Percentiles rank a stretch among this genome's conserved stretches.
These are phyloP conservation scores for Cotesia vestalis DNA, from an alignment of 1,140 invertebrate species.

Conservation along the genomic window DNA sequence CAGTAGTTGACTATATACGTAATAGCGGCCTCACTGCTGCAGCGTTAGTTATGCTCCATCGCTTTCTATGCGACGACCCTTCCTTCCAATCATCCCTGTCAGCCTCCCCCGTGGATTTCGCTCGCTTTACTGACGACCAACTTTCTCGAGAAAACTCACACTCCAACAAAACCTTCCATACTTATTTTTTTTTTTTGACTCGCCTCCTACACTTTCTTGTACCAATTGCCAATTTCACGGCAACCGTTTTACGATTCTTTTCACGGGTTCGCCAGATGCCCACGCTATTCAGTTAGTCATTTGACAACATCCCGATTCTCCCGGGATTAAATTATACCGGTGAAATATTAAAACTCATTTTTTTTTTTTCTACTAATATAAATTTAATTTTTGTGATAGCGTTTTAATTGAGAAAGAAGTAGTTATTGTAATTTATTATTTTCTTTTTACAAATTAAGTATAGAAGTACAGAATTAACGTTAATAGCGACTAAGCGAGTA, in stretches of 20 bases:
- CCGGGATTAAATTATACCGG: too few species aligned
- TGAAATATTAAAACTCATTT: too few species aligned
- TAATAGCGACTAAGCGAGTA: too few species aligned
- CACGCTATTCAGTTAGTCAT: slow-evolving; percentile 5
- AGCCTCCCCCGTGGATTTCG: slow-evolving; percentile 8
- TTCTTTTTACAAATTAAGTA: too few species aligned
- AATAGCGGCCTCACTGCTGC: not conserved
- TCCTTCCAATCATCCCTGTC: slow-evolving; percentile 14
- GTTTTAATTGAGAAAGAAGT: too few species aligned
- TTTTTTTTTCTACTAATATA: too few species aligned
- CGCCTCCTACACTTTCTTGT: not conserved
- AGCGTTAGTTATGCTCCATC: slow-evolving; percentile 27
- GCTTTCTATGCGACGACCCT: slow-evolving; percentile 10
- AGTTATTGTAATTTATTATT: too few species aligned
- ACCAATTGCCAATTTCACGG: slow-evolving; percentile 20
- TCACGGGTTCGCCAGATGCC: slow-evolving; percentile 8
- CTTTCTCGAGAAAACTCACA: slow-evolving; percentile 17
- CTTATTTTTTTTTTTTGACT: not conserved
- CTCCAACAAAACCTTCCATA: not conserved
- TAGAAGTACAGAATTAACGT: too few species aligned
- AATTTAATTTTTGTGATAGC: too few species aligned
- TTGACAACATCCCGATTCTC: slow-evolving; percentile 17
- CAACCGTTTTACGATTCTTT: not conserved
- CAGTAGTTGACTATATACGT: not conserved
- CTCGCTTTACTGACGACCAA: not conserved